Percentiles rank a stretch among this genome's conserved stretches.
phyloP scores from a whole-genome alignment of 2,888 invertebrate species.

The Netelia inedita region DNA sequence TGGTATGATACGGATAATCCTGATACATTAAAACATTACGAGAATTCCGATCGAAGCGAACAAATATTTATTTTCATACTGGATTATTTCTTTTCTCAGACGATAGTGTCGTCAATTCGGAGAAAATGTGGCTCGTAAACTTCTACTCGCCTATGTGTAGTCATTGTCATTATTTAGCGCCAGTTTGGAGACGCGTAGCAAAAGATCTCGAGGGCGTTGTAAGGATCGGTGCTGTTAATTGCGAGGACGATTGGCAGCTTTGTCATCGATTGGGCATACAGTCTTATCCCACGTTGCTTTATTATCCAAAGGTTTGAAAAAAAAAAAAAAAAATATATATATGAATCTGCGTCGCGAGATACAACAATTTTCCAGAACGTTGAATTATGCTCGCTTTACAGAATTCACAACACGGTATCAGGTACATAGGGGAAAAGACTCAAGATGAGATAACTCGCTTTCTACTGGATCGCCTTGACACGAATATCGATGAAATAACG shows the following conservation, averaged over 20 bases:
- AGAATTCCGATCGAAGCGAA: no score
- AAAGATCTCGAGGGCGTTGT: conserved; percentile 91
- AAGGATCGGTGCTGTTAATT: conserved; percentile 94
- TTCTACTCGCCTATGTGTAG: conserved; percentile 95
- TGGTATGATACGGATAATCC: conserved; percentile 86
- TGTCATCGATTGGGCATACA: conserved; percentile 91
- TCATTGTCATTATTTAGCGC: conserved; percentile 93
- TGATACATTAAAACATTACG: not conserved
- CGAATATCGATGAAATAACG: conserved; percentile 76
- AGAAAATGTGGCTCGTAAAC: conserved; percentile 93
- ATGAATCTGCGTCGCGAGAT: conserved; percentile 1
- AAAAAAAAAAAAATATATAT: conserved; percentile 7
- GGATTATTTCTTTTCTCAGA: conserved; percentile 78
- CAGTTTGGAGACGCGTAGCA: conserved; percentile 93
- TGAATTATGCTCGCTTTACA: conserved; percentile 43
- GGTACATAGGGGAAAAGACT: conserved; percentile 74
- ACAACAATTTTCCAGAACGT: not conserved
- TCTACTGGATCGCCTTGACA: conserved; percentile 76
- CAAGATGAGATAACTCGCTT: conserved; percentile 75
- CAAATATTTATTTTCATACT: no score
- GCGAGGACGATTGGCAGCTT: conserved; percentile 93
- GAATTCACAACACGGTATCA: conserved; percentile 76
- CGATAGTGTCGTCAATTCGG: conserved; percentile 85
- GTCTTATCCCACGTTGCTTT: conserved; percentile 91
- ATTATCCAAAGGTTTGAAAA: conserved; percentile 87